These are phyloP conservation scores for Rhagonycha lutea DNA, from an alignment of 2,888 invertebrate species.

Conservation along the genomic window DNA sequence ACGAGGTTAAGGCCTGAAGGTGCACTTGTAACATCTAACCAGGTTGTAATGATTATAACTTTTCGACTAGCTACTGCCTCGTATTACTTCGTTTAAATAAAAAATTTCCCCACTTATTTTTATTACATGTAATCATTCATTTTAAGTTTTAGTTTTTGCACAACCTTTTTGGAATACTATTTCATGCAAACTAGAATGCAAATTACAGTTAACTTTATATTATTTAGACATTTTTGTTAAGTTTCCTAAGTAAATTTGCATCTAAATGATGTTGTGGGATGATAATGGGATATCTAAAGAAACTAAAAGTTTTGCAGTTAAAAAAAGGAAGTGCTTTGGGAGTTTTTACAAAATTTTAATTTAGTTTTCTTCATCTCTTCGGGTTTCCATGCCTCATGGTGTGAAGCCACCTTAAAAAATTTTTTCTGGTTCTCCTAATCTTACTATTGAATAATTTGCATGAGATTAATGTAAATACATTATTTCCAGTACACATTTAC, in stretches of 20 bases:
- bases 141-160: background rate
- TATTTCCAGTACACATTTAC: no score
- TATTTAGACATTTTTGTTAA: background rate
- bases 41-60: background rate
- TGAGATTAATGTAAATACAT: no score
- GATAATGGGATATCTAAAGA: background rate
- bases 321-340: no score
- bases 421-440: no score
- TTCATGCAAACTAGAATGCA: background rate
- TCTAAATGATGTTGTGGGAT: background rate
- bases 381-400: no score
- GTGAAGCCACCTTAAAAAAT: no score
- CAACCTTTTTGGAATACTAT: background rate
- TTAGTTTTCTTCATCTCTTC: no score
- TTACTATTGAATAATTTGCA: no score
- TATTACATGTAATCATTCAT: background rate
- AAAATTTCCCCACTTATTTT: background rate
- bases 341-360: no score
- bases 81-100: background rate
- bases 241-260: background rate
- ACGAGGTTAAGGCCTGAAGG: background rate
- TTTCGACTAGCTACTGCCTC: background rate
- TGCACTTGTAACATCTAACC: background rate
- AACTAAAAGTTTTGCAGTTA: no score
- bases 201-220: background rate